Evolutionary conservation across 1,140 invertebrate species (phyloP).

Genomic region (Dinothrombium tinctorium): DNA sequence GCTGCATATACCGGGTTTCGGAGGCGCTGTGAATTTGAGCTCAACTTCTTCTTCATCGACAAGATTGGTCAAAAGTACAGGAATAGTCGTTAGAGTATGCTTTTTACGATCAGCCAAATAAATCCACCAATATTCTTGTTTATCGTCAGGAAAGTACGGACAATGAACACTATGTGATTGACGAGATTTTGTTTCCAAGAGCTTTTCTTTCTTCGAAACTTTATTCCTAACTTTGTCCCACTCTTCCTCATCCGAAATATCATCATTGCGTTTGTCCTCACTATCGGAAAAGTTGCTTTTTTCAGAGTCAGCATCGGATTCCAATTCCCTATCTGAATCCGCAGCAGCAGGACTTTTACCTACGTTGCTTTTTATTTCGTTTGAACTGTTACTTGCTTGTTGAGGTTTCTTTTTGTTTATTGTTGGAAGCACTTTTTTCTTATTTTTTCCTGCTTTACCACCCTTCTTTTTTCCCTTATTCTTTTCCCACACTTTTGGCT

Average conservation of each 20-base stretch:
- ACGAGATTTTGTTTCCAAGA: conserved; percentile 74
- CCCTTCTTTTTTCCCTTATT: conserved; percentile 16
- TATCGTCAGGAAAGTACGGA: conserved; percentile 82
- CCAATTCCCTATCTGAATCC: conserved; percentile 3
- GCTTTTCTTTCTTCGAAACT: conserved; percentile 42
- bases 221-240: conserved; percentile 32
- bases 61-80: conserved; percentile 49
- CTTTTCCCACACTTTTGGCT: conserved; percentile 9
- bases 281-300: conserved; percentile 6
- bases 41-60: conserved; percentile 37
- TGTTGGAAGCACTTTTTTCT: conserved; percentile 5
- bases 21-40: conserved; percentile 81
- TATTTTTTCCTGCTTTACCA: conserved; percentile 4
- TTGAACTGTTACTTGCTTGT: background rate
- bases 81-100: conserved; percentile 60
- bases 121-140: conserved; percentile 98
- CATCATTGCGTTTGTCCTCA: conserved; percentile 26
- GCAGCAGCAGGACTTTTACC: background rate
- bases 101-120: conserved; percentile 88
- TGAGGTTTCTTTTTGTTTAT: background rate
- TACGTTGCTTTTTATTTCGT: background rate
- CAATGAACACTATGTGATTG: conserved; percentile 84
- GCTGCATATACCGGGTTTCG: conserved; percentile 69
- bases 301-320: conserved; percentile 15
- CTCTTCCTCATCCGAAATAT: conserved; percentile 28